Evolutionary conservation across 2,797 vertebrate genomes (phyloP), one percentile per base, ranked within the genome.

Genomic region (Podargus strigoides): DNA sequence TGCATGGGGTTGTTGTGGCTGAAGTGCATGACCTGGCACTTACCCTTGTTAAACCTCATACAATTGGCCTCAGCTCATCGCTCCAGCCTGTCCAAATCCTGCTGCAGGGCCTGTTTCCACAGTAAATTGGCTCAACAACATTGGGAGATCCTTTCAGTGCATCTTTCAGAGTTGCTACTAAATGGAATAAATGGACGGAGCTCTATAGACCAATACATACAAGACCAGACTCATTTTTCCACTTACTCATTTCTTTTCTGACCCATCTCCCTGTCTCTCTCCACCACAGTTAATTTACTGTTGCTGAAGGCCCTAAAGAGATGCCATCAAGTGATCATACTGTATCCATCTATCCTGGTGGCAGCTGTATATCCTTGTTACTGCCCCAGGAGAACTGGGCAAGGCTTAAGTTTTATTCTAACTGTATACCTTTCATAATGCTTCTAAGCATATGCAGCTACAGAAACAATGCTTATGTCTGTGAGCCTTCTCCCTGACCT

Each of bases 251-350:
- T 44, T 64, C 7, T 59, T n/a, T 64, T 66, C 62, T 47, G 41
- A 74, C 13, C 32, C 34, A 36, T 27, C 21, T 64, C 47, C 15
- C 41, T 20, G 6, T 17, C 10, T 21, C 16, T 36, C 39, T 47
- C 37, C n/a, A 76, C 30, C n/a, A 46, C 63, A 47, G 28, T 36
- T 49, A 21, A 39, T 68, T 44, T 53, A 49, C 75, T 46, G 14
- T 19, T n/a, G 23, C 24, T 58, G 39, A 72, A 63, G 34, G 19
- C 10, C 27, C 34, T 30, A 46, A 47, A 0, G 0, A 68, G 46
- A 30, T 44, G 39, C 42, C n/a, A 62, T 8, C 12, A 67, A 44
- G 34, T 36, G 26, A 58, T 34, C 32, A 19, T 24, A 39, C 13
- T 49, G 12, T 56, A 22, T 67, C 39, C 14, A 21, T 58, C 82